A percentile compares a stretch with the other conserved stretches of the same genome.
phyloP scores from a whole-genome alignment of 2,888 invertebrate species.

The Drosophila cognata region DNA sequence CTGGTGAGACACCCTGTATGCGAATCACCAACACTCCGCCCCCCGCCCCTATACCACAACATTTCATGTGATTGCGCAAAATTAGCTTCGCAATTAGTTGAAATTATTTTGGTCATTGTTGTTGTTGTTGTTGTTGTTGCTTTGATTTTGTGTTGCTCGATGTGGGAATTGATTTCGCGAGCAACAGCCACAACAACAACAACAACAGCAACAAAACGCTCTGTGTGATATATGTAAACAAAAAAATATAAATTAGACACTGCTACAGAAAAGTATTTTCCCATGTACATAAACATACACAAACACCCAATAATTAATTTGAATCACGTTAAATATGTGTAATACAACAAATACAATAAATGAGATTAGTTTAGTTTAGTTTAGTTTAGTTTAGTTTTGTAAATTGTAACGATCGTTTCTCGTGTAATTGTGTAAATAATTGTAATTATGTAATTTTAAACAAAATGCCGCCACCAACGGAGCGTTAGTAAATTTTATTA shows the following conservation, averaged over 20 bases:
- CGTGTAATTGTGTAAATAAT: constrained; percentile 62
- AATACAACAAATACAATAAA: constrained; percentile 37
- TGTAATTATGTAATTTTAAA: constrained; percentile 67
- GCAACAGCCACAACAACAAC: constrained; percentile 29
- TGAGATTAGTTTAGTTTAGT: constrained; percentile 52
- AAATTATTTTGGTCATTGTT: constrained; percentile 55
- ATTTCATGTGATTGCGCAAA: constrained; percentile 61
- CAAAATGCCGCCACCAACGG: constrained; percentile 23
- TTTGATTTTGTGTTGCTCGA: constrained; percentile 46
- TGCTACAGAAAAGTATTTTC: constrained; percentile 59
- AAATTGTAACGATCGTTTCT: constrained; percentile 41
- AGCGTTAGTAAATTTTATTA: constrained; percentile 63
- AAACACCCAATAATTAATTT: constrained; percentile 53
- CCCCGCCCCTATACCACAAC: constrained; percentile 1
- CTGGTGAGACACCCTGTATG: constrained; percentile 60
- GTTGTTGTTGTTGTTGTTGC: constrained; percentile 42
- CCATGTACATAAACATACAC: constrained; percentile 41
- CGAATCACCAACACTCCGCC: constrained; percentile 11
- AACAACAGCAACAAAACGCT: constrained; percentile 52
- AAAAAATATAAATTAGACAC: constrained; percentile 53
- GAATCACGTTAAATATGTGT: constrained; percentile 48
- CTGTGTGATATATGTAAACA: constrained; percentile 78
- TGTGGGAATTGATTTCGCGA: constrained; percentile 57
- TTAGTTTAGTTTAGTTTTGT: constrained; percentile 49
- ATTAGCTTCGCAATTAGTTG: constrained; percentile 75